Evolutionary conservation across 2,888 invertebrate genomes (phyloP), one percentile per base, ranked within the genome.

Genomic region (Choristoneura rosaceana): DNA sequence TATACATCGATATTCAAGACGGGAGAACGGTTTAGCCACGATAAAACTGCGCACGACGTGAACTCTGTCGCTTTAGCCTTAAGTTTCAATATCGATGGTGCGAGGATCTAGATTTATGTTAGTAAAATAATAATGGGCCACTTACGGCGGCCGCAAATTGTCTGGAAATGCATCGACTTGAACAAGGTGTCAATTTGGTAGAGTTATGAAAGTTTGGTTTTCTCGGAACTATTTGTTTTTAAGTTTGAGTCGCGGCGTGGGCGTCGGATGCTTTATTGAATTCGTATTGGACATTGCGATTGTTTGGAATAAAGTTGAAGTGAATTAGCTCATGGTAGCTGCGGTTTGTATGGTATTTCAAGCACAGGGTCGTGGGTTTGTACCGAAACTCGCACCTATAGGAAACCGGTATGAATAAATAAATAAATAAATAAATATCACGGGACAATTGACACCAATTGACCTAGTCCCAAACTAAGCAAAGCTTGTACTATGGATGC

Each of bases 131-230:
- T 93, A 93, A 93, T 93, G 88, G 92, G 87, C 93, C 93, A 93
- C 93, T 93, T 93, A 93, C 89, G 85, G 85, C 84, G 87, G 82
- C 86, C 84, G 92, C 92, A 93, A 93, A 93, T 93, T 90, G 92
- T 90, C 85, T 87, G 84, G 92, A 89, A 91, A 91, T 90, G 92
- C 92, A 87, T 87, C 86, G 90, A 84, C 82, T 87, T 87, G 87
- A 88, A 90, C 93, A 92, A 93, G 93, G 93, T 94, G 93, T 93
- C 93, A 94, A 94, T 94, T 94, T 94, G 89, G 91, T 82, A 86
- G 85, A 93, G 93, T 93, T 93, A 93, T 93, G 93, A 93, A 93
- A 93, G 90, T 86, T 86, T 83, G 82, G 83, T 82, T 93, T 73
- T 93, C 93, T 88, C 65, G 84, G 93, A 93, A 92, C 90, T 93